Percentiles rank a stretch among this genome's conserved stretches.
Conservation (phyloP, 2,797 vertebrate species). For the Dryobates pubescens region DNA sequence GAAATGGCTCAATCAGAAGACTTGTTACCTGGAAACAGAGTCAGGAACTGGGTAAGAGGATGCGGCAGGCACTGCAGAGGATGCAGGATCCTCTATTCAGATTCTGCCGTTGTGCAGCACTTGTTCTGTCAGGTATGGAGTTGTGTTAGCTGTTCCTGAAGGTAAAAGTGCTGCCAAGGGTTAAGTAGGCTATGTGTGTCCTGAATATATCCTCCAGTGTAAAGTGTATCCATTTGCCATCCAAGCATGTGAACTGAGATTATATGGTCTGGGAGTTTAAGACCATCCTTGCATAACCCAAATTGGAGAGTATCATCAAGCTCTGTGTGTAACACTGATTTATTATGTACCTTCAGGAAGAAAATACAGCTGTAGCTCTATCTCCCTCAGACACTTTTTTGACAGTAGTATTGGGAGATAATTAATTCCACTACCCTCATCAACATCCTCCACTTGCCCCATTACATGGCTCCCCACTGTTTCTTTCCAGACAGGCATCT, state of each 20-base stretch:
- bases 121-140: rapidly evolving
- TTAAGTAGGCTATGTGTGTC: rapidly evolving
- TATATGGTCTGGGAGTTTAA: not conserved
- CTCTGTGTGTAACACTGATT: too few relatives aligned
- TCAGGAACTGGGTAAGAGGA: not conserved
- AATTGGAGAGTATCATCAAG: not conserved
- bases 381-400: not conserved
- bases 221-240: not conserved
- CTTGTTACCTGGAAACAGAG: not conserved
- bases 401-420: not conserved
- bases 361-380: not conserved
- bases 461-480: rapidly evolving
- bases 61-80: not conserved
- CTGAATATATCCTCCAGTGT: not conserved
- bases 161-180: not conserved
- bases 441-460: not conserved
- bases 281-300: not conserved
- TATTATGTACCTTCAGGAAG: not conserved
- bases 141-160: not conserved
- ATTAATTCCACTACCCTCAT: not conserved
- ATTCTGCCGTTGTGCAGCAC: not conserved
- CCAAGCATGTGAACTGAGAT: not conserved
- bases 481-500: not conserved
- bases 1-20: not conserved
- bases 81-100: not conserved